phyloP scores from a whole-genome alignment of 2,113 vertebrate species.

The Ceyx melanurus region DNA sequence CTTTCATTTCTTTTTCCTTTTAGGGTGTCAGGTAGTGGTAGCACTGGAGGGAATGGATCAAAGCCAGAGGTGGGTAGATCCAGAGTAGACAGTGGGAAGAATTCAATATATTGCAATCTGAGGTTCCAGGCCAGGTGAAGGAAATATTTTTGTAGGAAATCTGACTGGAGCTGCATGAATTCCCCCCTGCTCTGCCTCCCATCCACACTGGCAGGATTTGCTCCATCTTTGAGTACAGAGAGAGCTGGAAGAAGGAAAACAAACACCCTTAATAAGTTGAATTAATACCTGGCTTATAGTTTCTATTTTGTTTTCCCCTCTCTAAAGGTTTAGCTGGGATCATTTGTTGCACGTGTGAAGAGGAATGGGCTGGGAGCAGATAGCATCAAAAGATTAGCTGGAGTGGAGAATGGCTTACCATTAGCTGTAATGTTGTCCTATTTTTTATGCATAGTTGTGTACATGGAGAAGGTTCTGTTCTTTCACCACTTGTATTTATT shows the following conservation, averaged over 20 bases:
- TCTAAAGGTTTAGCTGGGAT: not conserved
- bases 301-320: not conserved
- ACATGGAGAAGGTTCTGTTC: not conserved
- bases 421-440: not conserved
- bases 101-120: not conserved
- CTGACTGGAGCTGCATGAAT: not conserved
- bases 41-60: too few species aligned
- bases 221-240: too few species aligned
- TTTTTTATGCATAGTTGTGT: not conserved
- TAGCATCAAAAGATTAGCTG: not conserved
- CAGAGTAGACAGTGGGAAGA: too few species aligned
- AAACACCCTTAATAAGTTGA: not conserved
- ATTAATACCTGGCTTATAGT: not conserved
- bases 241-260: not conserved
- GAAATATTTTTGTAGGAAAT: not conserved
- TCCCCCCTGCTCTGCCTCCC: not conserved
- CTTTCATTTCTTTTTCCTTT: too few species aligned
- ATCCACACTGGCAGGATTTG: not conserved
- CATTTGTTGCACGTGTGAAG: not conserved
- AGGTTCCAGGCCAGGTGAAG: not conserved
- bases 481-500: not conserved
- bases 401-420: not conserved
- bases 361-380: not conserved
- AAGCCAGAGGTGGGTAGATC: too few species aligned
- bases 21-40: too few species aligned